Evolutionary conservation across 1,140 invertebrate genomes (phyloP).

Genomic region (Scaptodrosophila lebanonensis): DNA sequence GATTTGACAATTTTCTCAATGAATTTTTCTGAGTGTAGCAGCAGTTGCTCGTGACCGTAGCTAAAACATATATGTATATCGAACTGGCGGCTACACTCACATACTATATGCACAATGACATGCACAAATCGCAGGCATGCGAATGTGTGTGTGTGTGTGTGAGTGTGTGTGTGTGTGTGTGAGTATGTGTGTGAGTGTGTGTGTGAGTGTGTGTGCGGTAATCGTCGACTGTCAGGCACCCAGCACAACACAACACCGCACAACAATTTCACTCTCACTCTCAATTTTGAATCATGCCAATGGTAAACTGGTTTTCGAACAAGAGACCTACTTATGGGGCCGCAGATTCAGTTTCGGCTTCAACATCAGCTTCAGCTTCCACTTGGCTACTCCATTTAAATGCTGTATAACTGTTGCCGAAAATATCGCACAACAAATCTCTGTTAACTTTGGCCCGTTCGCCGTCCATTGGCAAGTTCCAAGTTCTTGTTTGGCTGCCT

Average conservation of each 20-base stretch:
- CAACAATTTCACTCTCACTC: constrained; percentile 58
- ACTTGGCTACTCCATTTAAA: constrained; percentile 68
- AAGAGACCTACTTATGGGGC: constrained; percentile 51
- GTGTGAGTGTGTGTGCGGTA: constrained; percentile 18
- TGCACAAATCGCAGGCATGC: too few relatives aligned
- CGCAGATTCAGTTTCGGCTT: too few relatives aligned
- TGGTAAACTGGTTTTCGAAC: constrained; percentile 53
- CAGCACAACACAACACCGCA: constrained; percentile 21
- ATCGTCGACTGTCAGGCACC: constrained; percentile 33
- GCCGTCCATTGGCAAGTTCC: too few relatives aligned
- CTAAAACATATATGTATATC: constrained; percentile 5
- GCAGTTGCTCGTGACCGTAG: constrained; percentile 30
- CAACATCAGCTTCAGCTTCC: constrained; percentile 41
- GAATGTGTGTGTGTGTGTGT: too few relatives aligned
- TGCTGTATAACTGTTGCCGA: constrained; percentile 61
- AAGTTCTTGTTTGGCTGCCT: too few relatives aligned
- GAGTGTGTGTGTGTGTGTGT: constrained; percentile 20
- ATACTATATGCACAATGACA: too few relatives aligned
- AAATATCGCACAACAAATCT: constrained; percentile 30
- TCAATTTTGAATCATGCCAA: constrained; percentile 31
- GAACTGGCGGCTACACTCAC: too few relatives aligned
- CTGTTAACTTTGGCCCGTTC: constrained; percentile 35
- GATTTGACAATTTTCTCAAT: too few relatives aligned
- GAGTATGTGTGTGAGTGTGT: too few relatives aligned
- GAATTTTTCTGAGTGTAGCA: neutral